phyloP scores from a whole-genome alignment of 2,797 vertebrate species.

The Schizothorax lantsangensis region DNA sequence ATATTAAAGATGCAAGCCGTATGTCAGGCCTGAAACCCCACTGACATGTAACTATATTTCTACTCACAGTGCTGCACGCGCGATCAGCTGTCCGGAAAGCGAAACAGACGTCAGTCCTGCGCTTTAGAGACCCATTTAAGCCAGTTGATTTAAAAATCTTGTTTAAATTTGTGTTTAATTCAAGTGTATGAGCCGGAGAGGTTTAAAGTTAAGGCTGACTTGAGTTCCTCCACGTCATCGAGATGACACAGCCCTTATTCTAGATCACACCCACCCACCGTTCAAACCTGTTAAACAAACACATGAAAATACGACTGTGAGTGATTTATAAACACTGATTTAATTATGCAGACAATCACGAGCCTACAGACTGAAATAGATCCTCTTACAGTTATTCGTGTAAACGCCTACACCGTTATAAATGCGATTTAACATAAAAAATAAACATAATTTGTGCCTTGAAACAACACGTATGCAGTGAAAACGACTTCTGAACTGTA shows the following conservation, averaged over 20 bases:
- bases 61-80: constrained; percentile 53
- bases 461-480: neutral
- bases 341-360: neutral
- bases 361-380: neutral
- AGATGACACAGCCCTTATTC: neutral
- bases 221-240: constrained; percentile 54
- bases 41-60: constrained; percentile 17
- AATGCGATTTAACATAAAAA: neutral
- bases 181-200: constrained; percentile 3
- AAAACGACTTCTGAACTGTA: neutral
- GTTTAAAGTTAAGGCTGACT: constrained; percentile 37
- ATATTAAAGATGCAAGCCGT: neutral
- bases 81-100: constrained; percentile 26
- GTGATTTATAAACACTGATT: constrained; percentile 7
- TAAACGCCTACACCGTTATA: neutral
- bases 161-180: neutral
- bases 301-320: neutral
- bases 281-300: neutral
- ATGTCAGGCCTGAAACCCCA: neutral
- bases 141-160: neutral
- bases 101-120: neutral
- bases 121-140: constrained; percentile 25
- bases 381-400: neutral
- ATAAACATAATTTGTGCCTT: neutral
- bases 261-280: neutral